These are phyloP conservation scores for Chondrosia reniformis DNA, from an alignment of 37 sponge, comb jelly and placozoan species.

Conservation along the genomic window DNA sequence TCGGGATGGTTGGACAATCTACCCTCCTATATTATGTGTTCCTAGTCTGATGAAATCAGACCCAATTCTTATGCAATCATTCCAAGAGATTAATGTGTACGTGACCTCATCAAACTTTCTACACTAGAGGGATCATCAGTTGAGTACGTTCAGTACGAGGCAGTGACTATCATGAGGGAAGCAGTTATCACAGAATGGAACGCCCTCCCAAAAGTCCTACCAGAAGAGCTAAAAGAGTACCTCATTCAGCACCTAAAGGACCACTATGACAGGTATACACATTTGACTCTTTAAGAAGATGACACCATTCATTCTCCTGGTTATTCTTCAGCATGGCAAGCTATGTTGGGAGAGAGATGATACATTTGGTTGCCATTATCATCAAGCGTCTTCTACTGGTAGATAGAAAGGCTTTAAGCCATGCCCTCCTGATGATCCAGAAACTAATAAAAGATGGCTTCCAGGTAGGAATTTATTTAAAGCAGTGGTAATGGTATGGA, in stretches of 20 bases:
- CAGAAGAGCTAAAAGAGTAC: slow-evolving; percentile 26
- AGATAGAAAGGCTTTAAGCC: not conserved
- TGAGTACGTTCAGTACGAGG: slow-evolving; percentile 64
- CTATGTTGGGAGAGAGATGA: not conserved
- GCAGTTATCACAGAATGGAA: slow-evolving; percentile 66
- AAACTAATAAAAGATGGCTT: no score
- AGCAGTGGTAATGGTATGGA: no score
- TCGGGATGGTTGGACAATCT: no score
- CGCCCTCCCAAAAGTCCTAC: slow-evolving; percentile 28
- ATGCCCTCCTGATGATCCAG: not conserved
- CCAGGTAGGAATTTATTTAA: no score
- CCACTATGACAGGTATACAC: slow-evolving; percentile 12
- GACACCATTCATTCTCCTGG: no score
- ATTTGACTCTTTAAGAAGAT: no score
- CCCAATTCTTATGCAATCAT: no score
- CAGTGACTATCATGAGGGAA: slow-evolving; percentile 58
- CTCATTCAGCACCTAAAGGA: slow-evolving; percentile 38
- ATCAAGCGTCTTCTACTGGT: not conserved
- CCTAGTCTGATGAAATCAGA: no score
- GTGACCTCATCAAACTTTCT: no score
- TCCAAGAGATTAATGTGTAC: no score
- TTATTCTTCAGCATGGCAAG: not conserved
- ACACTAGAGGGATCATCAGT: not conserved
- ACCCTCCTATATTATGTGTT: no score
- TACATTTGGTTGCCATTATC: slow-evolving; percentile 3